Conservation (phyloP, 2,888 invertebrate species). For the Cremastinae sp. region DNA sequence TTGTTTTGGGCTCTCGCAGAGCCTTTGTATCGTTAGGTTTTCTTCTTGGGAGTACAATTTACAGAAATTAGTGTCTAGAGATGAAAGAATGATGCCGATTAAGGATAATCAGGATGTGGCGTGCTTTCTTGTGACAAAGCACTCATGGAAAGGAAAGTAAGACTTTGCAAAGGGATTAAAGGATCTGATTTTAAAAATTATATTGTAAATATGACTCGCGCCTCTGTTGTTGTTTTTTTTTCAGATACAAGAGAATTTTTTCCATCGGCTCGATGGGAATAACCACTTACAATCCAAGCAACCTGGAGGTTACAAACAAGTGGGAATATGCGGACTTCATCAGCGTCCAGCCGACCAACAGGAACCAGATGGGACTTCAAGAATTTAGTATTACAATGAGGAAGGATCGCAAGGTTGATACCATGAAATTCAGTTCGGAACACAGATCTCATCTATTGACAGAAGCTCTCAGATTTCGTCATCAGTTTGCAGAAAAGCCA, state of each 20-base stretch:
- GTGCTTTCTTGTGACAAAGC: constrained; percentile 98
- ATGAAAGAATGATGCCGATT: constrained; percentile 89
- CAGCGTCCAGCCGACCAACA: constrained; percentile 84
- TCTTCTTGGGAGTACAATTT: constrained; percentile 57
- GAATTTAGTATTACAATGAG: constrained; percentile 92
- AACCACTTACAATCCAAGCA: constrained; percentile 97
- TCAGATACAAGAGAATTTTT: constrained; percentile 96
- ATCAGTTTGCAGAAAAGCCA: constrained; percentile 90
- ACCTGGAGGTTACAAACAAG: constrained; percentile 95
- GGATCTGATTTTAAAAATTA: not conserved
- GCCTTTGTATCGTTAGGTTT: constrained; percentile 37
- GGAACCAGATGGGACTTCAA: constrained; percentile 81
- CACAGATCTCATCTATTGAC: constrained; percentile 95
- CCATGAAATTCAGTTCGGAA: constrained; percentile 98
- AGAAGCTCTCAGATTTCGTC: constrained; percentile 91
- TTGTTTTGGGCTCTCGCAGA: constrained; percentile 23
- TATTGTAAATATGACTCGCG: not conserved
- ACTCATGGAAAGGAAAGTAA: constrained; percentile 99
- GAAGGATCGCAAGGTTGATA: constrained; percentile 94
- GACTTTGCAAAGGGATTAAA: constrained; percentile 70
- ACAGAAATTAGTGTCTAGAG: constrained; percentile 77
- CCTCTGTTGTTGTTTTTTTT: not conserved
- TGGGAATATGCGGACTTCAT: constrained; percentile 93
- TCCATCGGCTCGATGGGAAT: constrained; percentile 97
- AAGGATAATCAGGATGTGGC: constrained; percentile 98